Evolutionary conservation across 2,113 vertebrate genomes (phyloP).

Genomic region (Coturnix japonica): DNA sequence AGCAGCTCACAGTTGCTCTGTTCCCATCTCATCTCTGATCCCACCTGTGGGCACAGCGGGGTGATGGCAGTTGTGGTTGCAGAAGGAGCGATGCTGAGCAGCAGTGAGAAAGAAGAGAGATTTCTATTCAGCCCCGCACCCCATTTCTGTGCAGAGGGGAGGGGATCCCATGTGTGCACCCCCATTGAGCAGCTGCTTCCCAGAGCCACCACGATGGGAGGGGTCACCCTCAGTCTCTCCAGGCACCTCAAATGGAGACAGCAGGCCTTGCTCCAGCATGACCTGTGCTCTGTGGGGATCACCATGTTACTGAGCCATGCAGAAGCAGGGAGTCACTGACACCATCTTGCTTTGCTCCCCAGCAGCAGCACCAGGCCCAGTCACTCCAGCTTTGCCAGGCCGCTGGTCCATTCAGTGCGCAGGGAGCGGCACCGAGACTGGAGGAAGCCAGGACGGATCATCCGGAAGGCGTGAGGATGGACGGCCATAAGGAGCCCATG

Average conservation of each 20-base stretch:
- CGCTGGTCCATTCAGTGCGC: conserved; percentile 66
- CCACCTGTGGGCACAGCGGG: accelerated
- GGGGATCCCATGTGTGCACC: not conserved
- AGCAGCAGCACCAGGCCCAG: not conserved
- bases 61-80: not conserved
- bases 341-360: not conserved
- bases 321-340: not conserved
- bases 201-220: not conserved
- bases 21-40: not conserved
- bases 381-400: conserved; percentile 46
- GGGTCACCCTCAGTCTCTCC: not conserved
- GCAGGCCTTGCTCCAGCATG: not conserved
- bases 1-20: conserved; percentile 17
- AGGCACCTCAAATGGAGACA: not conserved
- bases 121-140: not conserved
- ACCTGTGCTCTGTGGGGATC: not conserved
- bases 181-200: not conserved
- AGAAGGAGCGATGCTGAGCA: not conserved
- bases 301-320: not conserved
- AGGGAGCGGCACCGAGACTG: conserved; percentile 74
- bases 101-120: not conserved
- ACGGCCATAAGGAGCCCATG: accelerated
- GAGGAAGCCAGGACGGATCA: conserved; percentile 82
- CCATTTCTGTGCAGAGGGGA: not conserved
- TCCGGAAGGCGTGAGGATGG: conserved; percentile 80